phyloP scores from a whole-genome alignment of 2,113 vertebrate species.

The Athene cunicularia region DNA sequence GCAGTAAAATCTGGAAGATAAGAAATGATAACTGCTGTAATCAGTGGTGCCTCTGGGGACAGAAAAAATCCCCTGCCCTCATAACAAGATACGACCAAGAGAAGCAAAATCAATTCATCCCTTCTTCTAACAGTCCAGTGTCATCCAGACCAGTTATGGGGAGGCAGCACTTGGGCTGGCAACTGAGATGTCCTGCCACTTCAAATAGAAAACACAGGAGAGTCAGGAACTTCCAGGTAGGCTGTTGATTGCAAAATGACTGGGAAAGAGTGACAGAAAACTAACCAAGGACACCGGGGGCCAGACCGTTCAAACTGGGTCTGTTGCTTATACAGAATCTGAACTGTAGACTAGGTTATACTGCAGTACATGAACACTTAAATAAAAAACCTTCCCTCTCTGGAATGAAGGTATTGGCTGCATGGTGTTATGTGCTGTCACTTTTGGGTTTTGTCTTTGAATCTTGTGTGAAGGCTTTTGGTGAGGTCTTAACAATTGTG shows the following conservation, averaged over 20 bases:
- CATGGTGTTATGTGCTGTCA: fast-evolving
- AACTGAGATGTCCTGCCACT: not conserved
- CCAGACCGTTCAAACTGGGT: not conserved
- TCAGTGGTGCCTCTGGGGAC: not conserved
- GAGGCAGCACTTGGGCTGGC: not conserved
- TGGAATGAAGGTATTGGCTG: not conserved
- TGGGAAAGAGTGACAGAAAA: not conserved
- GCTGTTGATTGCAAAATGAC: not conserved
- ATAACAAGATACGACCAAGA: not conserved
- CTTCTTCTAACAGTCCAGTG: not conserved
- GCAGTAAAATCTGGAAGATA: not conserved
- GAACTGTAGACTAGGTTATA: not conserved
- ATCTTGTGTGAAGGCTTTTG: not conserved
- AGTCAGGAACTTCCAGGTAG: slow-evolving; percentile 29
- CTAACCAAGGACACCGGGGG: not conserved
- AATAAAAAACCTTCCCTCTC: not conserved
- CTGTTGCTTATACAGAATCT: not conserved
- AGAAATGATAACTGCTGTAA: not conserved
- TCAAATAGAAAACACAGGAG: not conserved
- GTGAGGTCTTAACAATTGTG: not conserved
- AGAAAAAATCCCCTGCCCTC: not conserved
- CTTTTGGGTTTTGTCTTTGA: not conserved
- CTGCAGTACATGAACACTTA: not conserved
- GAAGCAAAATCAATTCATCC: not conserved
- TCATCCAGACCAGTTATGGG: not conserved